These are phyloP conservation scores for Tetrapedia diversipes DNA, from an alignment of 2,888 invertebrate genomes.

Conservation along the genomic window DNA sequence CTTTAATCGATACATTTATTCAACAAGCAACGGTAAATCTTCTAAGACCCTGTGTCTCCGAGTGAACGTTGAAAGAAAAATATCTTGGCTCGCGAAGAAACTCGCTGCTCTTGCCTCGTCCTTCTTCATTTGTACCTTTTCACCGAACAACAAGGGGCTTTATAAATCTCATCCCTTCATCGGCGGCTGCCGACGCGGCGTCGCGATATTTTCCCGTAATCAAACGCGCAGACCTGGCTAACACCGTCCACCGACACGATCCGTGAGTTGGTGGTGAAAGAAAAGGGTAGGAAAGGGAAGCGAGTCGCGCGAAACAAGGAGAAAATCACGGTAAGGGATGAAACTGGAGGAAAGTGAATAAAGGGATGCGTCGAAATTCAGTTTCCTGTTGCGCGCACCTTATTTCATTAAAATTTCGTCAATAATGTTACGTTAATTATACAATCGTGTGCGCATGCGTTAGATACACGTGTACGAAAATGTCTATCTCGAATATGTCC, in stretches of 20 bases:
- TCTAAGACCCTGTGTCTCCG: background rate
- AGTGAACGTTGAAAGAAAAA: constrained; percentile 23
- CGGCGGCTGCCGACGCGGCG: constrained; percentile 21
- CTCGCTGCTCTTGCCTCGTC: constrained; percentile 29
- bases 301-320: constrained; percentile 15
- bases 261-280: background rate
- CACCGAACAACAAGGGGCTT: constrained; percentile 49
- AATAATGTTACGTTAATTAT: constrained; percentile 67
- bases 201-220: constrained; percentile 48
- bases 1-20: constrained; percentile 39
- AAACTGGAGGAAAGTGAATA: constrained; percentile 23
- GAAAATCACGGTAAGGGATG: constrained; percentile 39
- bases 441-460: constrained; percentile 22
- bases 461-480: background rate
- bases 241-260: no score
- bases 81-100: constrained; percentile 13
- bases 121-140: constrained; percentile 53
- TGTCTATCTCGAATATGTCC: background rate
- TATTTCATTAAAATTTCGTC: constrained; percentile 75
- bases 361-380: constrained; percentile 61
- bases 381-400: constrained; percentile 74
- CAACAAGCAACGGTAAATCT: constrained; percentile 26
- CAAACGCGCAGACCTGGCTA: constrained; percentile 33
- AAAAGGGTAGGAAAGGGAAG: background rate
- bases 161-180: constrained; percentile 62